phyloP scores from a whole-genome alignment of 2,113 vertebrate species.

The Apus apus region DNA sequence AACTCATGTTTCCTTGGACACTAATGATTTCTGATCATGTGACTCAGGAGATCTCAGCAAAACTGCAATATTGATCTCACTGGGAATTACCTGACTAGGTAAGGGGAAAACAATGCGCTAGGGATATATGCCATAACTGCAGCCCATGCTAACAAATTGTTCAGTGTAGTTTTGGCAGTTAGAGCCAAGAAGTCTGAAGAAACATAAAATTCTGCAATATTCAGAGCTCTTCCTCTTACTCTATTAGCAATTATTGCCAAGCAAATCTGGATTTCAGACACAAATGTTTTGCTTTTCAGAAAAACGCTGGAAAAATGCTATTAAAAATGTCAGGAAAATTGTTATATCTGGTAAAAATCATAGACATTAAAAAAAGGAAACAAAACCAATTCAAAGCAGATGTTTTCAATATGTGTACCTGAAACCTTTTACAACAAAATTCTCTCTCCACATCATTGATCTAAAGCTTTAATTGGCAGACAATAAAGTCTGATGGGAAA shows the following conservation, averaged over 20 bases:
- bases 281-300: constrained; percentile 24
- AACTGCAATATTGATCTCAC: background rate
- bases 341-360: background rate
- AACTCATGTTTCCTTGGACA: constrained; percentile 27
- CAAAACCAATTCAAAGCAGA: constrained; percentile 9
- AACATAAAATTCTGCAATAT: background rate
- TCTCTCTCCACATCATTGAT: constrained; percentile 66
- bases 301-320: background rate
- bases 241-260: background rate
- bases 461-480: constrained; percentile 78
- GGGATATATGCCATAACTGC: background rate
- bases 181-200: background rate
- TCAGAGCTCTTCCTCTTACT: background rate
- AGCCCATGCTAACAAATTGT: background rate
- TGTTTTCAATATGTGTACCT: constrained; percentile 48
- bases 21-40: constrained; percentile 20
- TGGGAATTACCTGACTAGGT: background rate
- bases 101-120: background rate
- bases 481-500: constrained; percentile 77
- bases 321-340: background rate
- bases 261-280: background rate
- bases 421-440: constrained; percentile 52
- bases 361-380: background rate
- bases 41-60: background rate
- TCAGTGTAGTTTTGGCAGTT: background rate